A percentile compares a stretch with the other conserved stretches of the same genome.
These are phyloP conservation scores for Nothura maculosa DNA, from an alignment of 2,797 vertebrate species.

Conservation along the genomic window DNA sequence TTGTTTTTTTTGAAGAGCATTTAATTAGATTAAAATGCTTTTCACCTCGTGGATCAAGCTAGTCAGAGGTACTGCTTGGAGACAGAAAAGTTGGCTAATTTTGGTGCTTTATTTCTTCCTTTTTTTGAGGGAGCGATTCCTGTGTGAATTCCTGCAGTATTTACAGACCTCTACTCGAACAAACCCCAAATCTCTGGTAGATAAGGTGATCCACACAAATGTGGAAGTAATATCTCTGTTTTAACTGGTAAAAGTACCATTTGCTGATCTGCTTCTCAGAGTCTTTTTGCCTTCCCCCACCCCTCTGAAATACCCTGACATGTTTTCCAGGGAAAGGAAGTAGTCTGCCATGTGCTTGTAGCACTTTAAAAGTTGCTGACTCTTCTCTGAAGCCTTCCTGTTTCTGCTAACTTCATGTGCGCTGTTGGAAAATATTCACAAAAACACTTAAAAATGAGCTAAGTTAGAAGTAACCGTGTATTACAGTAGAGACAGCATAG, in stretches of 20 bases:
- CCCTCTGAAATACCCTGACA: not conserved
- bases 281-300: not conserved
- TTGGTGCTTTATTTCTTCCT: not conserved
- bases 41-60: not conserved
- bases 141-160: not conserved
- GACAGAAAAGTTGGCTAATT: not conserved
- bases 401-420: slow-evolving; percentile 58
- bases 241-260: not conserved
- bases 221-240: not conserved
- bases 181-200: not conserved
- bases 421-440: slow-evolving; percentile 1
- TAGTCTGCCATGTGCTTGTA: slow-evolving; percentile 29
- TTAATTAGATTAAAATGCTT: not conserved
- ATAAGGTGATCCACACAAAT: not conserved
- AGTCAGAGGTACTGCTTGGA: not conserved
- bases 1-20: too few relatives aligned
- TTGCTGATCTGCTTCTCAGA: not conserved
- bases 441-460: slow-evolving; percentile 52
- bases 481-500: slow-evolving; percentile 25
- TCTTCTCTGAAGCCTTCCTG: slow-evolving; percentile 49
- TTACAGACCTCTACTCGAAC: not conserved
- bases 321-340: not conserved
- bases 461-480: slow-evolving; percentile 37
- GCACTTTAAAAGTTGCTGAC: slow-evolving; percentile 62
- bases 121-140: not conserved